Base-by-base conservation (phyloP, 35 echinoderm and acorn worm species). In the Apostichopus japonicus region DNA sequence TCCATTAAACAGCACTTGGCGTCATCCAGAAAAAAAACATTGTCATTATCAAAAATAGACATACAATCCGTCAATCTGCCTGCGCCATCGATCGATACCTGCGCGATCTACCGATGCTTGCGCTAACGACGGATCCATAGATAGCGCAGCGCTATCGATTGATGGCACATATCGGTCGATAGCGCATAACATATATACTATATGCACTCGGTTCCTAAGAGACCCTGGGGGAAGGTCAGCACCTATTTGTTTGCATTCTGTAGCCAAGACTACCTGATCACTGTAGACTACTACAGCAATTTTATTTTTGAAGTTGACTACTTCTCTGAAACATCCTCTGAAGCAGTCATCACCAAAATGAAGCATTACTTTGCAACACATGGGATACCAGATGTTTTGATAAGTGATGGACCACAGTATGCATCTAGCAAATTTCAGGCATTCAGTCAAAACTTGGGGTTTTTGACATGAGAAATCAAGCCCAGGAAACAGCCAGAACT, bases 251-350 rank as follows among this genome's bases (percentile, higher is more conserved):
- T 92, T 25, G 6, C 56, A 11, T 79, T 79, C 56, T 84, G 10
- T 13, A 65, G 87, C 71, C 10, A 23, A 44, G 87, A 90, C 33
- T 82, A 80, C 56, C 10, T 92, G 9, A 92, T 79, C 55, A 75
- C 91, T 14, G 65, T 91, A 17, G 88, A 91, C 53, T 92, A 82
- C 65, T 91, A 77, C 1, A 77, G 15, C 27, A 91, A 19, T 56
- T 92, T 80, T 44, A 44, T 4, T 54, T 92, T 92, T 65, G 90
- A 92, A 0, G 54, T 61, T 19, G 90, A 92, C 72, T 56, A 17
- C 44, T 53, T 81, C 25, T n/a, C 77, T n/a, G 76, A 77, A 24
- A 91, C 73, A 23, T 25, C 88, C 24, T 91, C 0, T 0, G 24
- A 73, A 53, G 72, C 88, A 9, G 72, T 91, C 33, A 78, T 78